phyloP scores from a whole-genome alignment of 2,797 vertebrate species.

The Microctenopoma lineatum region DNA sequence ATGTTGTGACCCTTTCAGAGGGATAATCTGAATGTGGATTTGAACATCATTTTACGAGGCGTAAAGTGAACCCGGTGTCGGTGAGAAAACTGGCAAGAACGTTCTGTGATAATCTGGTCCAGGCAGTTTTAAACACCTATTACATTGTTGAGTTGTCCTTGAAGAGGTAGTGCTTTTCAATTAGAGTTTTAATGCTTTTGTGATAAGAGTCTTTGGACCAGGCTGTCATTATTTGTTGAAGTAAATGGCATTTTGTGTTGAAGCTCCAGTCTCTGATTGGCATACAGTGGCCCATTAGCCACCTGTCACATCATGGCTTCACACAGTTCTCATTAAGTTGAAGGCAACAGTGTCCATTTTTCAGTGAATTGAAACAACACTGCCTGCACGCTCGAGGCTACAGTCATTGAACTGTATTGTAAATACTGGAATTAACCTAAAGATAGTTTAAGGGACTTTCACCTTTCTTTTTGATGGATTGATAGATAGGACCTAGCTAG shows the following conservation, averaged over 20 bases:
- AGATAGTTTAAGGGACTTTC: constrained; percentile 17
- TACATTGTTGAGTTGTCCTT: constrained; percentile 54
- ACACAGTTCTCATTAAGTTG: constrained; percentile 42
- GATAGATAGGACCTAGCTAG: neutral
- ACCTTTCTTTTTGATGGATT: constrained; percentile 14
- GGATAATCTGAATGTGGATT: constrained; percentile 14
- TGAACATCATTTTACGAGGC: constrained; percentile 22
- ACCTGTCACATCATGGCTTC: constrained; percentile 61
- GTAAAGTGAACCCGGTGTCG: constrained; percentile 13
- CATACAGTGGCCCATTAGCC: constrained; percentile 63
- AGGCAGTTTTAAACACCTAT: constrained; percentile 45
- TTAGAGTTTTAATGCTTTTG: constrained; percentile 41
- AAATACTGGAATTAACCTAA: constrained; percentile 22
- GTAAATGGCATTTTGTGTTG: constrained; percentile 49
- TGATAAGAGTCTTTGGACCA: constrained; percentile 39
- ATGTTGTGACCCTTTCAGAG: constrained; percentile 20
- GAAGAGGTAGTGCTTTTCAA: constrained; percentile 47
- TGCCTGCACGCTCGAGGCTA: constrained; percentile 3
- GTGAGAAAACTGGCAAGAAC: constrained; percentile 27
- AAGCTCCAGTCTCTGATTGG: constrained; percentile 34
- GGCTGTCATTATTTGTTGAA: constrained; percentile 51
- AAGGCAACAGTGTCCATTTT: constrained; percentile 18
- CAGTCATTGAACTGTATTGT: constrained; percentile 4
- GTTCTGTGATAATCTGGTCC: constrained; percentile 31
- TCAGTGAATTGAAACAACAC: constrained; percentile 27